Conservation (phyloP, 1,140 invertebrate species). For the Bicyclus anynana region DNA sequence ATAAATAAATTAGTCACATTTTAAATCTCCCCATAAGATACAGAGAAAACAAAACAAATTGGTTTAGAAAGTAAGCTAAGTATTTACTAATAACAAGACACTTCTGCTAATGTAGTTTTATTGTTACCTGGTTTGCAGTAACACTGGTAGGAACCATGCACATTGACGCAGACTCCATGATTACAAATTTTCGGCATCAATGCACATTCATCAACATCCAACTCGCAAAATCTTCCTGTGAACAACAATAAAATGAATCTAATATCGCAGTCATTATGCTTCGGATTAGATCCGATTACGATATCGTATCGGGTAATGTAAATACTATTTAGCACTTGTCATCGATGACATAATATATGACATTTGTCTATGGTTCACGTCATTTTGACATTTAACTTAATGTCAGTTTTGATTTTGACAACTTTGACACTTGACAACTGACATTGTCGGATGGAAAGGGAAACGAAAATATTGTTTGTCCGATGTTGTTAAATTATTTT, state of each 20-base stretch:
- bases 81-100: too few species aligned
- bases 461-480: not conserved
- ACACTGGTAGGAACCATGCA: slow-evolving; percentile 87
- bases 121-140: slow-evolving; percentile 85
- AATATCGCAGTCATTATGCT: too few species aligned
- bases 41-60: too few species aligned
- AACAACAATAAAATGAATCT: slow-evolving; percentile 35
- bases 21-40: too few species aligned
- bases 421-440: too few species aligned
- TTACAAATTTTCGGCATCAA: slow-evolving; percentile 83
- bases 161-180: slow-evolving; percentile 90
- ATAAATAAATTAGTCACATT: too few species aligned
- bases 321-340: not conserved
- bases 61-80: too few species aligned
- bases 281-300: not conserved
- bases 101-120: too few species aligned
- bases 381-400: not conserved
- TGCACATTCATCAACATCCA: slow-evolving; percentile 89
- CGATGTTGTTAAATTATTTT: not conserved
- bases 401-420: not conserved
- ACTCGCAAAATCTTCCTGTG: slow-evolving; percentile 82
- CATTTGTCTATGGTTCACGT: not conserved
- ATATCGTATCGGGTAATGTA: not conserved
- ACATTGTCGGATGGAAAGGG: too few species aligned
- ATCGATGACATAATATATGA: too few species aligned